Percentiles rank a stretch among this genome's conserved stretches.
Evolutionary conservation across 2,113 vertebrate species (phyloP).

Genomic region (Gymnorhina tibicen): DNA sequence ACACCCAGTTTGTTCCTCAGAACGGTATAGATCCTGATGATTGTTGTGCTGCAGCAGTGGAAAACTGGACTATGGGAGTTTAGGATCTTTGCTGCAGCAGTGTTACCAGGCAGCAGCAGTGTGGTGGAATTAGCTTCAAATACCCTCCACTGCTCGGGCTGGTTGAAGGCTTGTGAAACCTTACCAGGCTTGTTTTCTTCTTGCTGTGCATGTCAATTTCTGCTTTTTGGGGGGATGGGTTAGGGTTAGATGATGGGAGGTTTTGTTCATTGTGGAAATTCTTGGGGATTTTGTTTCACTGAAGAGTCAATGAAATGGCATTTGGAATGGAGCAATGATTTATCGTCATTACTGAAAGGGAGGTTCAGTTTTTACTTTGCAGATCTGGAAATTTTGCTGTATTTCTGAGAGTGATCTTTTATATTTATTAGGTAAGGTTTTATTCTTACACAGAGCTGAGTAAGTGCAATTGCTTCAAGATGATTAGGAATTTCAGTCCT

Average conservation of each 20-base stretch:
- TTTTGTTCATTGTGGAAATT: neutral
- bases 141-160: neutral
- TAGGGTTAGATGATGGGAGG: neutral
- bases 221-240: fast-evolving
- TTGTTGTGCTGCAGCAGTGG: neutral
- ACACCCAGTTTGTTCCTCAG: neutral
- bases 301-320: neutral
- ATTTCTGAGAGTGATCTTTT: neutral
- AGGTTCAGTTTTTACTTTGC: neutral
- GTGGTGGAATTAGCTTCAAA: neutral
- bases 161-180: neutral
- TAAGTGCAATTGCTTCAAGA: neutral
- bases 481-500: neutral
- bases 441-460: neutral
- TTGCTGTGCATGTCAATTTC: neutral
- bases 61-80: fast-evolving
- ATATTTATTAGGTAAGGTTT: neutral
- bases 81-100: neutral
- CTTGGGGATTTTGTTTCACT: neutral
- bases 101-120: neutral
- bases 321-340: neutral
- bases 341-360: neutral
- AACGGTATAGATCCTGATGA: neutral
- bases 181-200: neutral
- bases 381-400: neutral